Conservation (phyloP, 2,888 invertebrate species). For the Cephus runcator region DNA sequence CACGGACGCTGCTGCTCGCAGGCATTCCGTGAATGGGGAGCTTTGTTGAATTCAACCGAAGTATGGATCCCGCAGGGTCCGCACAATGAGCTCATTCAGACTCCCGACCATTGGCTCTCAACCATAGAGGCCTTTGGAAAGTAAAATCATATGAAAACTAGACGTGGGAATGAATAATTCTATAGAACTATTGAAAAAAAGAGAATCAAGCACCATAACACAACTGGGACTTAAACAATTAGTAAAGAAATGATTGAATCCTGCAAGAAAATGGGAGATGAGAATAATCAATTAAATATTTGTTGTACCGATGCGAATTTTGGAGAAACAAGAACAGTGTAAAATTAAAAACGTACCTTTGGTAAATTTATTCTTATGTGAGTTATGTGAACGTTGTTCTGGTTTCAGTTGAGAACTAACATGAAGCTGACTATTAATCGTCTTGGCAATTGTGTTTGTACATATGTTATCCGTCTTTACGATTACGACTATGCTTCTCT, state of each 20-base stretch:
- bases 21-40: slow-evolving; percentile 42
- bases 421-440: neutral
- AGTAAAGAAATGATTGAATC: neutral
- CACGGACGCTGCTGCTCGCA: neutral
- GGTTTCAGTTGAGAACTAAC: neutral
- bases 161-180: neutral
- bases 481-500: neutral
- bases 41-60: slow-evolving; percentile 55
- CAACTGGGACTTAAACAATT: neutral
- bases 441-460: neutral
- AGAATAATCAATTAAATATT: too few species aligned
- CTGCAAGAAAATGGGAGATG: neutral
- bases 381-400: neutral
- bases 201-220: neutral
- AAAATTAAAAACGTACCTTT: neutral
- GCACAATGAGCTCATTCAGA: slow-evolving; percentile 56
- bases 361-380: neutral
- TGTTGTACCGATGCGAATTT: neutral
- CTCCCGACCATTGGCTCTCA: slow-evolving; percentile 14
- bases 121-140: neutral
- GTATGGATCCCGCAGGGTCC: slow-evolving; percentile 36
- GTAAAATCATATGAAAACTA: neutral
- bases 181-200: neutral
- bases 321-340: neutral
- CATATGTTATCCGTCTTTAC: neutral